Conservation (phyloP, 2,113 vertebrate genomes). For the Motacilla alba region DNA sequence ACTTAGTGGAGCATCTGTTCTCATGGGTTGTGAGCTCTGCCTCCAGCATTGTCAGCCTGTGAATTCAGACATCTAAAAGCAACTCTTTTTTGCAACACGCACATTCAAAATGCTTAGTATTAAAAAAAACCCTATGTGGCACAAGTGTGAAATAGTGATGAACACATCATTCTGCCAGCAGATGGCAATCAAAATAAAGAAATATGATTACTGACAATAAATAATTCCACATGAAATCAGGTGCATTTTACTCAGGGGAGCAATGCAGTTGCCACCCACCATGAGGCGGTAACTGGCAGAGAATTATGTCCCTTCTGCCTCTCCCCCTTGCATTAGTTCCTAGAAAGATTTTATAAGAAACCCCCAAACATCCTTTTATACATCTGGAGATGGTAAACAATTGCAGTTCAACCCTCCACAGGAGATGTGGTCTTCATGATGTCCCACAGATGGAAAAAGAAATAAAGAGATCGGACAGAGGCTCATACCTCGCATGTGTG, state of each 20-base stretch:
- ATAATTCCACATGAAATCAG: too few relatives aligned
- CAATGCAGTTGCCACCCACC: background rate
- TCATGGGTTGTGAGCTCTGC: background rate
- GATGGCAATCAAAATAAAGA: background rate
- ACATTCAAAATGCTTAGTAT: background rate
- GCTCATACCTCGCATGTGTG: rapidly evolving
- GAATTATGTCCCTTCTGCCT: background rate
- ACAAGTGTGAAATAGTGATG: rapidly evolving
- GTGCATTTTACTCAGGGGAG: background rate
- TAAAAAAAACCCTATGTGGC: rapidly evolving
- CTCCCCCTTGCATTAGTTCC: background rate
- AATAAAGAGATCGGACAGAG: background rate
- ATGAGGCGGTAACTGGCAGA: rapidly evolving
- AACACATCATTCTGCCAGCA: background rate
- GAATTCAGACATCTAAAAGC: background rate
- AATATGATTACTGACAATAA: background rate
- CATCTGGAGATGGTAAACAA: background rate
- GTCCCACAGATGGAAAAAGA: background rate
- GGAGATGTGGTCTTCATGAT: background rate
- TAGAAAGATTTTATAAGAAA: background rate
- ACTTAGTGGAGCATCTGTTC: background rate
- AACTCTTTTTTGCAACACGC: background rate
- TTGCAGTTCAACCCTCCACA: background rate
- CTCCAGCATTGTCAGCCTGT: background rate
- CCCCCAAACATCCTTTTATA: background rate